A percentile compares a stretch with the other conserved stretches of the same genome.
Conservation (phyloP, 1,140 invertebrate genomes). For the Asbolus verrucosus region DNA sequence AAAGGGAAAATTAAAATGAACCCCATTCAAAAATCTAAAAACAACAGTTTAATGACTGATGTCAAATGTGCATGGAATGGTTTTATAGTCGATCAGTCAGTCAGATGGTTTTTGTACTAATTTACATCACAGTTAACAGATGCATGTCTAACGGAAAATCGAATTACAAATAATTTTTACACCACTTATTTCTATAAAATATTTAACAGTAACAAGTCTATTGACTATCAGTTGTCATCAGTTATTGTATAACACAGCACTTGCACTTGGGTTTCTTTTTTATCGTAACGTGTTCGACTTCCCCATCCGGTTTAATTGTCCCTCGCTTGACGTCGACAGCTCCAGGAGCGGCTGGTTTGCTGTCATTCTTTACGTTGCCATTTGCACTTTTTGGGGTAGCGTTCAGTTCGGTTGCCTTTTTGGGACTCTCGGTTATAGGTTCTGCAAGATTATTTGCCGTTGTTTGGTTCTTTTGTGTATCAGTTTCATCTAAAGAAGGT, state of each 20-base stretch:
- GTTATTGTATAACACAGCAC: conserved; percentile 89
- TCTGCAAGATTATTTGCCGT: conserved; percentile 49
- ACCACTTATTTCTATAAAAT: conserved; percentile 47
- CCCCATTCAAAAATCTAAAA: too few species aligned
- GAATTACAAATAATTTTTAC: conserved; percentile 23
- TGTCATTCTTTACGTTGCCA: conserved; percentile 56
- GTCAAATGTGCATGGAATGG: background rate
- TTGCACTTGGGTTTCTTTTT: conserved; percentile 93
- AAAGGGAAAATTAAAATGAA: too few species aligned
- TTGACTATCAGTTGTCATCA: conserved; percentile 49
- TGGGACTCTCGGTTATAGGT: conserved; percentile 56
- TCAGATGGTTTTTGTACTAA: conserved; percentile 22
- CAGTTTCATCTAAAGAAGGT: conserved; percentile 54
- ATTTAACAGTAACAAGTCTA: conserved; percentile 57
- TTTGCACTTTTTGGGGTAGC: conserved; percentile 58
- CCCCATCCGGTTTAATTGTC: conserved; percentile 76
- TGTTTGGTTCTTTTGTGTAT: conserved; percentile 48
- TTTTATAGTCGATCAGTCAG: background rate
- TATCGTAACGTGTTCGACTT: conserved; percentile 86
- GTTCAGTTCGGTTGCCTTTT: conserved; percentile 53
- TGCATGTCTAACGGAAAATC: conserved; percentile 13
- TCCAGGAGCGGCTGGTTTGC: conserved; percentile 64
- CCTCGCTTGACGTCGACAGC: conserved; percentile 81
- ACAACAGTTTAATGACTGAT: background rate
- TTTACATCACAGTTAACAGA: conserved; percentile 23